Percentiles rank a stretch among this genome's conserved stretches.
Evolutionary conservation across 1,140 invertebrate genomes (phyloP).

Genomic region (Palaemon carinicauda): DNA sequence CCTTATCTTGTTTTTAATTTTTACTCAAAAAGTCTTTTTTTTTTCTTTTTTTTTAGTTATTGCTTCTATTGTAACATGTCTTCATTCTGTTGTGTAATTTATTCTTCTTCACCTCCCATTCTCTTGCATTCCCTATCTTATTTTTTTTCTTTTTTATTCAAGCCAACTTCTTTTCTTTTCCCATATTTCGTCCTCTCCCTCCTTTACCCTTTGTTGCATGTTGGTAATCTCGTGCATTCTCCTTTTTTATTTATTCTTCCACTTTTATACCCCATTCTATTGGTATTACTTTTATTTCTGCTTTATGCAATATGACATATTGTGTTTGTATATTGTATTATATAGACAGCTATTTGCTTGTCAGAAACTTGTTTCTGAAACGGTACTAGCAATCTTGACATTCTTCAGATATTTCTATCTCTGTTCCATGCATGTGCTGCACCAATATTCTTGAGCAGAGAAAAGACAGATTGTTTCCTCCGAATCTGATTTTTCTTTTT

Average conservation of each 20-base stretch:
- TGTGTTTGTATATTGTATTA: too few relatives aligned
- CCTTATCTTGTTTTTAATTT: background rate
- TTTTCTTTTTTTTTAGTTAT: background rate
- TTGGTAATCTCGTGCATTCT: background rate
- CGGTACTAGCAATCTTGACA: too few relatives aligned
- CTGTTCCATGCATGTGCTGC: too few relatives aligned
- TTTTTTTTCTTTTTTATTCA: background rate
- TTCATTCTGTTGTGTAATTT: background rate
- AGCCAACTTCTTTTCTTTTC: background rate
- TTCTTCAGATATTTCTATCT: too few relatives aligned
- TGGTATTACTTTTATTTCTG: too few relatives aligned
- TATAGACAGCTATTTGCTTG: too few relatives aligned
- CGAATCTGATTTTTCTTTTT: too few relatives aligned
- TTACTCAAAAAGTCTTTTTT: background rate
- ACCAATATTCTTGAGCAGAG: too few relatives aligned
- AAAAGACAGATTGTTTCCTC: too few relatives aligned
- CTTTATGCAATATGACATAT: too few relatives aligned
- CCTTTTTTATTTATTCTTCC: background rate
- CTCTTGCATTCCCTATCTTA: background rate
- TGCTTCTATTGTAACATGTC: background rate
- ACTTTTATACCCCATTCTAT: too few relatives aligned
- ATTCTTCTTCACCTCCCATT: background rate
- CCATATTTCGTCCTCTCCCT: background rate
- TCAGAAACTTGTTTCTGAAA: too few relatives aligned
- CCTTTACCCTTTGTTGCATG: background rate